Evolutionary conservation across 2,888 invertebrate species (phyloP), one percentile per base, ranked within the genome.

Genomic region (Scelioninae gen. 1): DNA sequence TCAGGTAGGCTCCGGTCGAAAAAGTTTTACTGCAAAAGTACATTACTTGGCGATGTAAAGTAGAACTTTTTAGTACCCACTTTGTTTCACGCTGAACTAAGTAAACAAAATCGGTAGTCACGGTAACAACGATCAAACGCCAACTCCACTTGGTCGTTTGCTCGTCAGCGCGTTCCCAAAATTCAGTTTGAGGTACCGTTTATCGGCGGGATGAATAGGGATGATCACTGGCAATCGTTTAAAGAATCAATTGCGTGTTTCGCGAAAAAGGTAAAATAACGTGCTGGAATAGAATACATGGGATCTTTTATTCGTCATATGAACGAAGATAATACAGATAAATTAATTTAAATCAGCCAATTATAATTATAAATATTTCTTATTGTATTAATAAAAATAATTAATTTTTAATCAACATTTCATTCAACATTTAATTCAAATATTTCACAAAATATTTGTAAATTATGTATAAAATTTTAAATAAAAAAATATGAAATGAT

Each of bases 61-160:
- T 43, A 65, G 43, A 65, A 53, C 72, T 66, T 77, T 76, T 77
- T 72, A 76, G 71, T 71, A 71, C 82, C 68, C 74, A 74, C 66
- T 65, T 71, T 60, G 72, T 51, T 56, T 62, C 58, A 16, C 55
- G 65, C 43, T 45, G 43, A 34, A 65, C 69, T 5, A 58, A 43
- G 60, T 40, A 11, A 60, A 49, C 62, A 69, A 34, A 82, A 81
- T 74, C 81, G 72, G 88, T 89, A 86, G 90, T 85, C 90, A 90
- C 85, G 90, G 90, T 88, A 90, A 91, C 90, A 91, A 90, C 89
- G 91, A 91, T 87, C 90, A 91, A 91, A 91, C 91, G 66, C 72
- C 58, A 58, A 23, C 23, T 32, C 16, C 45, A 34, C 43, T 66
- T 58, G 65, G 40, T 29, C 23, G 51, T 51, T 45, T 6, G 23